These are phyloP conservation scores for Cyanistes caeruleus DNA, from an alignment of 2,113 vertebrate genomes.

Conservation along the genomic window DNA sequence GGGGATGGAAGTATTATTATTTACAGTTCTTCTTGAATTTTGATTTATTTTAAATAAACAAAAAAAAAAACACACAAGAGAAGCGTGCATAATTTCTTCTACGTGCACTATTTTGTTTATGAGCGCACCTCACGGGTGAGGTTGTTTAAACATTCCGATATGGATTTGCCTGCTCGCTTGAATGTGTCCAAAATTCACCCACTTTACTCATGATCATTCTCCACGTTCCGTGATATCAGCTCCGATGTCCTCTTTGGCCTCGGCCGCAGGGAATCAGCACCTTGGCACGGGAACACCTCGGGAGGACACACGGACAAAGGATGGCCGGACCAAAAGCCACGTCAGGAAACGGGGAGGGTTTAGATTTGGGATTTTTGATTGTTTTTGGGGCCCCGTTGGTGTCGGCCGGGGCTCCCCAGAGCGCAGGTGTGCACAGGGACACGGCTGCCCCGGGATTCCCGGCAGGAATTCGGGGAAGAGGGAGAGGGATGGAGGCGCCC, in stretches of 20 bases:
- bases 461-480: neutral
- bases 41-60: neutral
- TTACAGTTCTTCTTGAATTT: neutral
- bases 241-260: neutral
- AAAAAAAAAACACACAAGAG: neutral
- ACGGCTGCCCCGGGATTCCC: neutral
- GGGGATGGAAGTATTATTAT: neutral
- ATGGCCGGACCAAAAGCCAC: neutral
- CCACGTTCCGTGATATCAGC: neutral
- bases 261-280: neutral
- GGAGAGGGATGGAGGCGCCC: neutral
- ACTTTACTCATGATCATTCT: neutral
- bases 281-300: neutral
- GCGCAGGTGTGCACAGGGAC: neutral
- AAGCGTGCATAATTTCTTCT: neutral
- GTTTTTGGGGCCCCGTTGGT: fast-evolving
- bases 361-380: neutral
- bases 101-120: neutral
- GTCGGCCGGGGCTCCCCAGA: neutral
- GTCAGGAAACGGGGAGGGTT: neutral
- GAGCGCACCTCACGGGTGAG: neutral
- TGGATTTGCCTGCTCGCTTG: neutral
- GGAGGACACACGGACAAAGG: neutral
- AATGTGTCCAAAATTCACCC: neutral
- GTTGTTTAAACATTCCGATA: neutral